Evolutionary conservation across 2,888 invertebrate species (phyloP).

Genomic region (Neoitamus cyanurus): DNA sequence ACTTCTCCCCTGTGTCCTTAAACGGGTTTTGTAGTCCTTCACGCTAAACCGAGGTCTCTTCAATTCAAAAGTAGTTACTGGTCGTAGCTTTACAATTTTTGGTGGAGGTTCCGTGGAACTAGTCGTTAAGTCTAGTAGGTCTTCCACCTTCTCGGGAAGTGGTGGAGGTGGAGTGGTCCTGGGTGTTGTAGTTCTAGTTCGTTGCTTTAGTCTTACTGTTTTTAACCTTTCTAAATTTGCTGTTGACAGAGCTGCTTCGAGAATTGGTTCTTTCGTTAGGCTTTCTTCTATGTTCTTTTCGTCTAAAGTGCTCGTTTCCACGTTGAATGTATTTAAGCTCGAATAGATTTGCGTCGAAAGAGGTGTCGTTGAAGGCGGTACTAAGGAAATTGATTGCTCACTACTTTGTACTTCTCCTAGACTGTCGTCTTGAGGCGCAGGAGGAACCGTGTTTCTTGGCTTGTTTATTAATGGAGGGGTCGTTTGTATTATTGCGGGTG

Average conservation of each 20-base stretch:
- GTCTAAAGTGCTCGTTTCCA: neutral
- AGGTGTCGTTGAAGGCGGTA: neutral
- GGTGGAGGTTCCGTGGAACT: slow-evolving; percentile 7
- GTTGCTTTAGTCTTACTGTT: neutral
- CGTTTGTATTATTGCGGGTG: neutral
- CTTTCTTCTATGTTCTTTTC: neutral
- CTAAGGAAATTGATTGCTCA: neutral
- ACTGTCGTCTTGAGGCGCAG: neutral
- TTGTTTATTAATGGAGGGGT: neutral
- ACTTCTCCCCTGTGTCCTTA: slow-evolving; percentile 68
- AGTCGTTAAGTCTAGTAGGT: neutral
- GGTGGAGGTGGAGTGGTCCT: neutral
- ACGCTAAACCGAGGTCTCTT: slow-evolving; percentile 79
- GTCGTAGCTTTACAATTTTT: slow-evolving; percentile 26
- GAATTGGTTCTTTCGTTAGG: neutral
- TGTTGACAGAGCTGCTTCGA: neutral
- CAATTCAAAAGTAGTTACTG: slow-evolving; percentile 68
- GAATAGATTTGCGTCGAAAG: slow-evolving; percentile 16
- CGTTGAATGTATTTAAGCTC: neutral
- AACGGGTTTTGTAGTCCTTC: slow-evolving; percentile 78
- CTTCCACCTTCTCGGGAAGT: neutral
- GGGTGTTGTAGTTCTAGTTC: neutral
- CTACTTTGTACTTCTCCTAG: neutral
- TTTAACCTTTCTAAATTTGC: neutral
- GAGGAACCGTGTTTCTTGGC: neutral